Evolutionary conservation across 2,797 vertebrate genomes (phyloP).

Genomic region (Falco rusticolus): DNA sequence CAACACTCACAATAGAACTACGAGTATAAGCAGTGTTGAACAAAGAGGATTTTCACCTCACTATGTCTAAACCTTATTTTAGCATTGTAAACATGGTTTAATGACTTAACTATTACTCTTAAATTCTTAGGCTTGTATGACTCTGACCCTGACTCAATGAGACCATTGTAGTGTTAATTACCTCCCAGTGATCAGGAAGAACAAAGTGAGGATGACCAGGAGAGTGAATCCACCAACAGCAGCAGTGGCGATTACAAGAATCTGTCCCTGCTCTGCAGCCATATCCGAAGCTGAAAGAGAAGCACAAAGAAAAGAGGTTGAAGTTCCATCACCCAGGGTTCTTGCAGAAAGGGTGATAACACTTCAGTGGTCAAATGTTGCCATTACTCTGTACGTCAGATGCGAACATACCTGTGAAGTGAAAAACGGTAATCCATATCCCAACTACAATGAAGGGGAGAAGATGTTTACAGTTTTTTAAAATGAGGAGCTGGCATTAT

Average conservation of each 20-base stretch:
- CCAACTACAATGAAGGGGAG: neutral
- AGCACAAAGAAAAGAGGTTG: neutral
- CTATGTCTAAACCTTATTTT: neutral
- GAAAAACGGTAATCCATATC: neutral
- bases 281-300: constrained; percentile 90
- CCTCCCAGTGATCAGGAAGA: constrained; percentile 97
- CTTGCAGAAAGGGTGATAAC: neutral
- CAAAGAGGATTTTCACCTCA: neutral
- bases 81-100: neutral
- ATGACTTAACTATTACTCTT: neutral
- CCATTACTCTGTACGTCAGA: neutral
- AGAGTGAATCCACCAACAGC: constrained; percentile 95
- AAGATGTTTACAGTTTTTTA: neutral
- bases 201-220: constrained; percentile 93
- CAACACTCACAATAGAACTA: neutral
- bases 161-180: constrained; percentile 68
- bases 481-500: neutral
- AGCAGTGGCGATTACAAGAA: constrained; percentile 93
- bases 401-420: fast-evolving
- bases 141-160: neutral
- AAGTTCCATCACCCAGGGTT: neutral
- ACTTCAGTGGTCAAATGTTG: neutral
- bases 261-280: constrained; percentile 92
- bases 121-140: neutral
- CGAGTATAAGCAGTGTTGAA: neutral